Evolutionary conservation across 2,113 vertebrate genomes (phyloP), one percentile per base, ranked within the genome.

Genomic region (Thinocorus orbignyianus): DNA sequence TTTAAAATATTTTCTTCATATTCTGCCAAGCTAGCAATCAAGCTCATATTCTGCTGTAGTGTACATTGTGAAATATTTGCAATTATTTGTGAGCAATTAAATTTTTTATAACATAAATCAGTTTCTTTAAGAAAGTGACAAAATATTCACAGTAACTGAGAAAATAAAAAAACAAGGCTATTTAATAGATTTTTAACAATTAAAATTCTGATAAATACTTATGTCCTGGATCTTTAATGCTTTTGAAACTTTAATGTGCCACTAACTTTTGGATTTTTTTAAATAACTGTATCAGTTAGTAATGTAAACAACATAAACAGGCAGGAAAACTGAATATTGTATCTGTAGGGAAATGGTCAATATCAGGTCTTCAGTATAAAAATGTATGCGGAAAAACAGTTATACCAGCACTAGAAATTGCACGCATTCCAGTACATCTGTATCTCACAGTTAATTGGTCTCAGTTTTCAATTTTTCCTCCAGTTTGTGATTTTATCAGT

Each of bases 301-400:
- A 13, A 68, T 52, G 17, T n/a, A 60, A 77, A 1, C 11, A 58
- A 12, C 18, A 30, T 13, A 44, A 78, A 44, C 5, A 54, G 25
- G 41, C 16, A 74, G 28, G 23, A 73, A 80, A 46, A 12, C 44
- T 62, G 6, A 37, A 9, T 11, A 35, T 3, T 22, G 1, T 18
- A 7, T 48, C 49, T 49, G 4, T n/a, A 44, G 39, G 5, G n/a
- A 8, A 49, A 51, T 26, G 16, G 22, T 54, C 35, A 44, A 7
- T 61, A 24, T 37, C 42, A 71, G 22, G 3, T 76, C 24, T 48
- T 84, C 24, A 33, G 14, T 31, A 44, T 25, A 19, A 58, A 57
- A 66, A 13, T 3, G 7, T 19, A 12, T 44, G 10, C 6, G 5
- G 26, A 2, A 5, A 12, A 52, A 1, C 3, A 23, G 6, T 42